Conservation (phyloP, 2,797 vertebrate genomes). For the Microcaecilia unicolor region DNA sequence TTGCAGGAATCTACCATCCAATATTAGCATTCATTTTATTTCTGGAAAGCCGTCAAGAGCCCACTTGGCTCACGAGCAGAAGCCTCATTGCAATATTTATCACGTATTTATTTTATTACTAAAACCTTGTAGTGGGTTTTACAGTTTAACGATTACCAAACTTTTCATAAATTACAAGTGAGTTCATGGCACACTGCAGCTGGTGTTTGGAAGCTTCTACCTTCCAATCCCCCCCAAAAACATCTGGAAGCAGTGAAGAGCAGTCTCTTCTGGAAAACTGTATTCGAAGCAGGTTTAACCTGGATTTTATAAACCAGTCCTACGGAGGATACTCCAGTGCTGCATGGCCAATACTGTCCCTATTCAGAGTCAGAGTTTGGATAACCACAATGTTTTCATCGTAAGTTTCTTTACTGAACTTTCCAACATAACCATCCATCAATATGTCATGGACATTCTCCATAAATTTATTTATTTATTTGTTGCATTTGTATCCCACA, state of each 20-base stretch:
- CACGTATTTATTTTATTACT: conserved; percentile 30
- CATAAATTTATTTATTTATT: too few species aligned
- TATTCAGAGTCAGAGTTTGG: conserved; percentile 21
- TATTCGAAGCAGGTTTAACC: conserved; percentile 6
- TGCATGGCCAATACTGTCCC: conserved; percentile 1
- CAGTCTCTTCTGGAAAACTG: conserved; percentile 7
- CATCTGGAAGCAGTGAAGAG: conserved; percentile 42
- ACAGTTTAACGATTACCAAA: conserved; percentile 42
- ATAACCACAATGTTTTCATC: too few species aligned
- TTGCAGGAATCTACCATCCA: conserved; percentile 14
- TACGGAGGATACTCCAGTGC: not conserved
- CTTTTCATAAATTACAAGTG: conserved; percentile 50
- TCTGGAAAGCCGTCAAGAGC: conserved; percentile 11
- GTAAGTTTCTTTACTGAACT: too few species aligned
- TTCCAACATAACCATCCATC: too few species aligned
- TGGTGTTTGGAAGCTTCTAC: too few species aligned
- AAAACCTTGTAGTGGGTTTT: conserved; percentile 33
- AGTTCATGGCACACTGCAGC: conserved; percentile 20
- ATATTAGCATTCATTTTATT: conserved; percentile 5
- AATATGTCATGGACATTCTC: too few species aligned
- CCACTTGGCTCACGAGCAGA: not conserved
- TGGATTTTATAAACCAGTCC: conserved; percentile 21
- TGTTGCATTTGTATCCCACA: too few species aligned
- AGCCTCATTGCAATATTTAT: conserved; percentile 26
- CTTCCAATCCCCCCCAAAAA: too few species aligned